Evolutionary conservation across 2,797 vertebrate species (phyloP), one percentile per base, ranked within the genome.

Genomic region (Propithecus perrieri): DNA sequence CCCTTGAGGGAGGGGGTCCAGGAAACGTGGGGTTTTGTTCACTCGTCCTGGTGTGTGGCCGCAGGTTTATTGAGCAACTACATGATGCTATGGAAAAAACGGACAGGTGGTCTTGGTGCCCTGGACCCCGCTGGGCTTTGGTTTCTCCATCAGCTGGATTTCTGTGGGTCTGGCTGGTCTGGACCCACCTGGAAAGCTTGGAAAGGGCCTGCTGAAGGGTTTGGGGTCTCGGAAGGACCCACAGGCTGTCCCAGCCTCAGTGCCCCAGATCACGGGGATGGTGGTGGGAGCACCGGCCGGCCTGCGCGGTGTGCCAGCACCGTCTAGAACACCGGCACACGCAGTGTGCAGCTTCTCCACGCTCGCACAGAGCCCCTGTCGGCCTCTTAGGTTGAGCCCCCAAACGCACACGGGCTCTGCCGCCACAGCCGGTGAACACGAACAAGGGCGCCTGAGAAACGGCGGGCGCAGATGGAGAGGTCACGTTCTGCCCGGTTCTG

Each of bases 381-480:
- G 15, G 46, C 59, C 41, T 50, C 81, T 5, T 2, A 53, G 57
- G 48, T 33, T 4, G 1, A 20, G 63, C 18, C 72, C 76, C 61
- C 86, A 83, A 63, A 35, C 38, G 0, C 55, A 24, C 14, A 0
- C 7, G 10, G 41, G 38, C 24, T 9, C 0, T 3, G 57, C 38
- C 80, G 1, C 26, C n/a, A 35, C 20, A 0, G 0, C 1, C 0
- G 1, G 38, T 11, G 14, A 22, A 0, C n/a, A 0, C 0, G 13
- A 24, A 24, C 8, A 9, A 55, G 63, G 81, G 18, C 0, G 0
- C 65, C 24, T 1, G 46, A 53, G 57, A 2, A 46, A 63, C 3
- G 0, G 22, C n/a, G 46, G 79, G 87, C 48, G 5, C 5, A 1
- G 78, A 10, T 0, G 8, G 63, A 63, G 76, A 35, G 30, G 7